Percentiles rank a stretch among this genome's conserved stretches.
phyloP scores from a whole-genome alignment of 1,140 invertebrate species.

The Procambarus clarkii region DNA sequence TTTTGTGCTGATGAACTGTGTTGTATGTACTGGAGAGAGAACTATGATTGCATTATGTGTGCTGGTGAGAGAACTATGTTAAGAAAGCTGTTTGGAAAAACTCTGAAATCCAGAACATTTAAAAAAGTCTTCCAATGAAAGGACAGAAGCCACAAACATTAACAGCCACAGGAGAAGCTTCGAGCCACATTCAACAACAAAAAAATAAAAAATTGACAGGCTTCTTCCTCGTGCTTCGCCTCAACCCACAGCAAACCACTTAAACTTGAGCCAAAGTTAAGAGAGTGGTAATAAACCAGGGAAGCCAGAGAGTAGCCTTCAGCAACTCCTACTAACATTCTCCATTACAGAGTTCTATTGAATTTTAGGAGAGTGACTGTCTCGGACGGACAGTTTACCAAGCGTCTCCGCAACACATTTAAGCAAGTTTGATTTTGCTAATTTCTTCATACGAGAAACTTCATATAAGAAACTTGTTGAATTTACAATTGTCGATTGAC shows the following conservation, averaged over 20 bases:
- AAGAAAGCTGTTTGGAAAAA: too few relatives aligned
- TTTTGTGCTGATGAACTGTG: too few relatives aligned
- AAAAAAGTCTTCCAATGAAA: too few relatives aligned
- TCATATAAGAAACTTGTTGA: too few relatives aligned
- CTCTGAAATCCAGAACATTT: too few relatives aligned
- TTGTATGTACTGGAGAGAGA: too few relatives aligned
- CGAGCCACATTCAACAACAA: neutral
- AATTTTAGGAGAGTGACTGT: slow-evolving; percentile 3
- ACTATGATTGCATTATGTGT: too few relatives aligned
- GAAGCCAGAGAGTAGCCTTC: slow-evolving; percentile 2
- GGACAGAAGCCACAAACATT: neutral
- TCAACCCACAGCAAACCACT: neutral
- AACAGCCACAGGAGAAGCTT: neutral
- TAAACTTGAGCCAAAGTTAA: slow-evolving; percentile 21
- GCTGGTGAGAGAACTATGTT: too few relatives aligned
- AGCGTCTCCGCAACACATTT: neutral
- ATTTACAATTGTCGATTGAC: too few relatives aligned
- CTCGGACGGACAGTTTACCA: neutral
- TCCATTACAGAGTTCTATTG: neutral
- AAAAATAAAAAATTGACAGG: neutral
- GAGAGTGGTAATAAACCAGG: slow-evolving; percentile 10
- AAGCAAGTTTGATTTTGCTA: neutral
- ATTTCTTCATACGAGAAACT: neutral
- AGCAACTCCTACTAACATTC: neutral
- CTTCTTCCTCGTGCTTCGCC: neutral